Evolutionary conservation across 2,797 vertebrate species (phyloP).

Genomic region (Hirundo rustica): DNA sequence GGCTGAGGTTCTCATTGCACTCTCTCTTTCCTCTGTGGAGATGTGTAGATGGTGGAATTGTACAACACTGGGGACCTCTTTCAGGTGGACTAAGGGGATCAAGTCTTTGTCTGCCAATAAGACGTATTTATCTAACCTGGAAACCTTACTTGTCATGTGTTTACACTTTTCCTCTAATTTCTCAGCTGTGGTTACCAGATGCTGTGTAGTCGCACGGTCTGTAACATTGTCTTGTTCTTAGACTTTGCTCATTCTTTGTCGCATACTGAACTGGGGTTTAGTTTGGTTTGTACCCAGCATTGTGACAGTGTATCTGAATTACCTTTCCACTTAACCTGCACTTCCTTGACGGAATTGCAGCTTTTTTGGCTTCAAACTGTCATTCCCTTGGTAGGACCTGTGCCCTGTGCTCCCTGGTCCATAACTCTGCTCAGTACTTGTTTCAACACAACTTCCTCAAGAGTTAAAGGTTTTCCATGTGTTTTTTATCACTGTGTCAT

Average conservation of each 20-base stretch:
- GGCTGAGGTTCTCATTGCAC: neutral
- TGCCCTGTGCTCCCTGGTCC: neutral
- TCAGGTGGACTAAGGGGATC: neutral
- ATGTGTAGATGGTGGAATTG: neutral
- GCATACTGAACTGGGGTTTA: neutral
- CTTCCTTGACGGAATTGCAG: neutral
- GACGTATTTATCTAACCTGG: neutral
- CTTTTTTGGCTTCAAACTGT: neutral
- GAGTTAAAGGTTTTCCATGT: neutral
- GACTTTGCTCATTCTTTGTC: neutral
- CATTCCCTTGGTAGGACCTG: neutral
- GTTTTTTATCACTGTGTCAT: neutral
- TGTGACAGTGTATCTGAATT: neutral
- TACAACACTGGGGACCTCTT: neutral
- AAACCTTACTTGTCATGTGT: neutral
- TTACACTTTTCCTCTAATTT: neutral
- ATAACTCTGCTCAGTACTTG: neutral
- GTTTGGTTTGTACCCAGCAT: neutral
- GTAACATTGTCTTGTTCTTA: neutral
- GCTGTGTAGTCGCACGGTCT: fast-evolving
- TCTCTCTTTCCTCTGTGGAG: neutral
- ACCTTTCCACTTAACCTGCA: neutral
- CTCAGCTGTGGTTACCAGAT: neutral
- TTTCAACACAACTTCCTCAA: neutral
- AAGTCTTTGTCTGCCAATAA: neutral